Conservation (phyloP, 2,113 vertebrate species). For the Monopterus albus region DNA sequence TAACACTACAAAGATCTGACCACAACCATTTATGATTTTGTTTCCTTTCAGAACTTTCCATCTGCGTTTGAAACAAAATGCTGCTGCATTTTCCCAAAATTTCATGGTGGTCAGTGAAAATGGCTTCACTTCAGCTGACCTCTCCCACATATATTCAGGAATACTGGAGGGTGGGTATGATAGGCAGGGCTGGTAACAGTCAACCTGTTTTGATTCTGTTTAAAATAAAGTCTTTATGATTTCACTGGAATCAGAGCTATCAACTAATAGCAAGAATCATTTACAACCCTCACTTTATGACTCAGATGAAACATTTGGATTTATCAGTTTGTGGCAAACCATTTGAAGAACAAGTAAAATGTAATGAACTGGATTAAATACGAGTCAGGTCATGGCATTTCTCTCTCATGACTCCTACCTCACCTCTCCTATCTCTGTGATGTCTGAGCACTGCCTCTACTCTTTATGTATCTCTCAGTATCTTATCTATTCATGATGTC, state of each 20-base stretch:
- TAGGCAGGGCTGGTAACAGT: not conserved
- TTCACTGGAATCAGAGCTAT: no score
- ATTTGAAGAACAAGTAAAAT: no score
- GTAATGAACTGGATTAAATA: not conserved
- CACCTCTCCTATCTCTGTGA: not conserved
- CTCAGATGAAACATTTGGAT: no score
- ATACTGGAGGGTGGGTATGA: constrained; percentile 76
- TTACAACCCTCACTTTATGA: no score
- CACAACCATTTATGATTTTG: constrained; percentile 42
- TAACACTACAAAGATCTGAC: constrained; percentile 28
- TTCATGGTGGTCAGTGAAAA: constrained; percentile 68
- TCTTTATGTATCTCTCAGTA: not conserved
- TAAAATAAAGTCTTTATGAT: no score
- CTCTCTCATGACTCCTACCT: not conserved
- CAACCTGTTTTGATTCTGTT: no score
- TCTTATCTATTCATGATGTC: not conserved
- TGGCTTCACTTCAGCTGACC: constrained; percentile 54
- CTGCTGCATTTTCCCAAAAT: constrained; percentile 69
- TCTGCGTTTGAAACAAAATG: constrained; percentile 75
- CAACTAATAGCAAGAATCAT: no score
- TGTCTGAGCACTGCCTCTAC: not conserved
- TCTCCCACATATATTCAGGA: constrained; percentile 85
- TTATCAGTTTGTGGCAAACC: no score
- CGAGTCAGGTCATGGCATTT: not conserved
- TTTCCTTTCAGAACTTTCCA: constrained; percentile 73